Evolutionary conservation across 2,888 invertebrate species (phyloP), one percentile per base, ranked within the genome.

Genomic region (Polylopha cassiicola): DNA sequence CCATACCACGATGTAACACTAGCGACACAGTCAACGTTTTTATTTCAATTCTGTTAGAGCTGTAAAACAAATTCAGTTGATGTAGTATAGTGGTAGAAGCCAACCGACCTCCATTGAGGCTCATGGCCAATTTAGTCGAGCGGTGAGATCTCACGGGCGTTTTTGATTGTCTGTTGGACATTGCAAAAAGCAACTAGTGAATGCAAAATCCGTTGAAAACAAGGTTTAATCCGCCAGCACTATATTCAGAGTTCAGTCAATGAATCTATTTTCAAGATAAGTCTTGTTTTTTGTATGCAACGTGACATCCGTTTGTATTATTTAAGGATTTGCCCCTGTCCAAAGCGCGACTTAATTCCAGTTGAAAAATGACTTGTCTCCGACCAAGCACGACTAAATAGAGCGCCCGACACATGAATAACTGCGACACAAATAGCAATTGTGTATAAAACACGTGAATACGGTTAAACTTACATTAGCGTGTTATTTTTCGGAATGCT

Each of bases 41-140:
- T n/a, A n/a, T 22, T 9, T 16, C 7, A 6, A 2, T 17, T 16
- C 9, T 34, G 2, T 23, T 11, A 2, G 9, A 11, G n/a, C 23
- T 8, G 1, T 2, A 26, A 16, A 21, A 34, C 17, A 15, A 36
- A 36, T 11, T 29, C 22, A 27, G 28, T 14, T 10, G 26, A 13
- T 45, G 22, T 34, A 43, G 43, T 54, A 44, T 54, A 48, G 48
- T 62, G 56, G 56, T 61, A 58, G 47, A 39, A 54, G 59, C 47
- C 53, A 44, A 53, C 41, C 55, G 76, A 73, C 81, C 79, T 81
- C 74, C 61, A 65, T 67, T 63, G 55, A 54, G 51, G 46, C 58
- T 74, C 71, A 73, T 48, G 70, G 73, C 65, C 77, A 76, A 68
- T 73, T 71, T 60, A 62, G 58, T 58, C 58, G 61, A 52, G 34